Evolutionary conservation across 92 coral and sea anemone species (phyloP).

Genomic region (Hydrozoanthus gracilis): DNA sequence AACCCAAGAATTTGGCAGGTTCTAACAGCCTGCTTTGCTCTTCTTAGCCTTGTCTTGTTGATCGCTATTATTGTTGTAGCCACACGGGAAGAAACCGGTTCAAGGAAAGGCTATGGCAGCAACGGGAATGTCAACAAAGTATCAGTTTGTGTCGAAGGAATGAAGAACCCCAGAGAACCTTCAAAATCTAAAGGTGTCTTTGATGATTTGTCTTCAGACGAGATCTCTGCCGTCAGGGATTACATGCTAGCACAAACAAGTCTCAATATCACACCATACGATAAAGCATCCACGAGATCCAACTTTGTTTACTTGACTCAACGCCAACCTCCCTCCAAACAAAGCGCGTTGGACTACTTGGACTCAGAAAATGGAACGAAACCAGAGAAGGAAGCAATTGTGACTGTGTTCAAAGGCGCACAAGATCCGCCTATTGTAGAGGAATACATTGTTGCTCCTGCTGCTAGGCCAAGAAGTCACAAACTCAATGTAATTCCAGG

Average conservation of each 20-base stretch:
- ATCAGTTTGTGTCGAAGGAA: no score
- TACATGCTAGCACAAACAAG: no score
- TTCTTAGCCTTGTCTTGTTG: no score
- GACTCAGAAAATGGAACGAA: constrained; percentile 41
- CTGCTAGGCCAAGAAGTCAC: no score
- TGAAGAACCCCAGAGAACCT: background rate
- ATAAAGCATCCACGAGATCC: constrained; percentile 34
- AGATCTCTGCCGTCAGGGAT: no score
- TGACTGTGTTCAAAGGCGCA: constrained; percentile 8
- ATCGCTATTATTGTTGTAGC: no score
- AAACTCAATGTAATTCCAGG: no score
- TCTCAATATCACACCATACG: background rate
- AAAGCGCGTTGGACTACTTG: background rate
- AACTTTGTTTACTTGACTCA: constrained; percentile 60
- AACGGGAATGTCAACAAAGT: background rate
- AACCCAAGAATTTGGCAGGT: no score
- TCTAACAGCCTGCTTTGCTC: no score
- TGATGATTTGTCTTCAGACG: constrained; percentile 51
- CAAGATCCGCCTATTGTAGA: constrained; percentile 55
- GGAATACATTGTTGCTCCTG: constrained; percentile 44
- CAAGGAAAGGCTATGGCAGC: constrained; percentile 13
- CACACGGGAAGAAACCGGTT: background rate
- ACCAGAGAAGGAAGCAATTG: no score
- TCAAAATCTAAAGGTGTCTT: constrained; percentile 62
- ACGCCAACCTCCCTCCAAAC: background rate